These are phyloP conservation scores for Protonibea diacanthus DNA, from an alignment of 2,797 vertebrate genomes.

Conservation along the genomic window DNA sequence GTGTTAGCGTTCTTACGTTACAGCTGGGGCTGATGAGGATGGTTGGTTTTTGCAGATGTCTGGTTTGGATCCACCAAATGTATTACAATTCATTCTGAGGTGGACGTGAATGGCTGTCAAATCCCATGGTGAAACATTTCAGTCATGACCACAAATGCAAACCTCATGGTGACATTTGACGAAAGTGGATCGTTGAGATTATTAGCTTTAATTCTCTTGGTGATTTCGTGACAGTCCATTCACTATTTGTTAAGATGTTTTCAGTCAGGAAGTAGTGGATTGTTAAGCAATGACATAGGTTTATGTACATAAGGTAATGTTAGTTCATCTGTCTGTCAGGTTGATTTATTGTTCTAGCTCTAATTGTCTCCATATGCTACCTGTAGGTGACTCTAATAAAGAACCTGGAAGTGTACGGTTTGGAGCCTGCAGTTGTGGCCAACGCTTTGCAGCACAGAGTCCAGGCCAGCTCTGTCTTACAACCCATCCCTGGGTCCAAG, in stretches of 20 bases:
- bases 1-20: neutral
- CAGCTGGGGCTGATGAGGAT: neutral
- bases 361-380: slow-evolving; percentile 14
- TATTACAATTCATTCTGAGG: neutral
- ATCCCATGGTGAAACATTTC: neutral
- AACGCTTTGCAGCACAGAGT: slow-evolving; percentile 89
- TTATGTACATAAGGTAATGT: no score
- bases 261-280: neutral
- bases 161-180: neutral
- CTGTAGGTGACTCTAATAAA: slow-evolving; percentile 93
- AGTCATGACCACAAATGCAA: neutral
- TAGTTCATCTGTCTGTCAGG: neutral
- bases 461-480: slow-evolving; percentile 93
- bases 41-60: neutral
- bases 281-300: no score
- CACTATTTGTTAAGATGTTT: neutral
- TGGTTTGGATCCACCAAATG: no score
- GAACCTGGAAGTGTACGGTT: slow-evolving; percentile 93
- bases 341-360: neutral
- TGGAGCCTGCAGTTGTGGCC: slow-evolving; percentile 90
- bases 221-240: neutral
- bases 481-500: slow-evolving; percentile 87
- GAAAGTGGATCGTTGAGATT: neutral
- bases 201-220: neutral
- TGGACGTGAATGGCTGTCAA: neutral